phyloP scores from a whole-genome alignment of 2,113 vertebrate species.

The Callipepla squamata region DNA sequence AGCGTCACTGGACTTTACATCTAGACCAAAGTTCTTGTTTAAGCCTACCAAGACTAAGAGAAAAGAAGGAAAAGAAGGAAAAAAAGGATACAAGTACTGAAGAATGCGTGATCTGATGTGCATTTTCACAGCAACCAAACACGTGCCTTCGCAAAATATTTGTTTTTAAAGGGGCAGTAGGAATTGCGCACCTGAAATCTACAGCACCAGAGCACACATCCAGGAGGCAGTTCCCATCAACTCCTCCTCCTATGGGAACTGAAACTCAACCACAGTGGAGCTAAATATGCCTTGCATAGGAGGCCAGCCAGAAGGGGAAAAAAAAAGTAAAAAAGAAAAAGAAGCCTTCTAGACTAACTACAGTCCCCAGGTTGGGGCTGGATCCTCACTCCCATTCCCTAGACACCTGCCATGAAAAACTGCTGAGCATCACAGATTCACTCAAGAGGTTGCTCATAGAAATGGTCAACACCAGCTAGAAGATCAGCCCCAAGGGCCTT shows the following conservation, averaged over 20 bases:
- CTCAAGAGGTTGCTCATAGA: neutral
- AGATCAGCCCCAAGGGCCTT: neutral
- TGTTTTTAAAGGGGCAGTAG: accelerated
- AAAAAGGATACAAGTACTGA: neutral
- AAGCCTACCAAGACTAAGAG: neutral
- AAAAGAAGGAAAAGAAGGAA: neutral
- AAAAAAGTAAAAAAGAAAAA: no score
- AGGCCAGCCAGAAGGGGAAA: neutral
- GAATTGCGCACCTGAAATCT: accelerated
- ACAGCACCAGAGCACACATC: accelerated
- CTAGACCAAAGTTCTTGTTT: neutral
- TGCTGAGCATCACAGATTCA: neutral
- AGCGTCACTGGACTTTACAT: neutral
- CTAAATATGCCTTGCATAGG: neutral
- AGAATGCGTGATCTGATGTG: neutral
- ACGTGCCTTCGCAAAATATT: neutral
- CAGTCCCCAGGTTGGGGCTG: neutral
- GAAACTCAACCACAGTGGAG: accelerated
- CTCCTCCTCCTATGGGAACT: accelerated
- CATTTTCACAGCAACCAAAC: neutral
- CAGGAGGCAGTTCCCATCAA: neutral
- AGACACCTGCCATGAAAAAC: neutral
- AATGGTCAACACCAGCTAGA: neutral
- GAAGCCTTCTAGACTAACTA: neutral
- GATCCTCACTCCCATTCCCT: neutral